Conservation (phyloP, 1,140 invertebrate genomes). For the Psix sp. region DNA sequence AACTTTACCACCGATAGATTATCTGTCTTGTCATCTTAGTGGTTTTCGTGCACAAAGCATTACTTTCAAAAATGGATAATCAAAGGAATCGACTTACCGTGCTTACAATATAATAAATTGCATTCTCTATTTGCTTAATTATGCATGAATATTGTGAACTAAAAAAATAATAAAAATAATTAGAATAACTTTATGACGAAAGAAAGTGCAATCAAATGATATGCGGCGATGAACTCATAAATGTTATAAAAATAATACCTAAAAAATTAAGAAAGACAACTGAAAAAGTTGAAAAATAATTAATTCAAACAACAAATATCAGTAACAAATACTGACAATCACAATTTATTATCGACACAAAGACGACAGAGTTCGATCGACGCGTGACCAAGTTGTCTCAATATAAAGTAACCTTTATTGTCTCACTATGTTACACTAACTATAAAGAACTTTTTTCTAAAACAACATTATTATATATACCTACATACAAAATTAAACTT, state of each 20-base stretch:
- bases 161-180: too few species aligned
- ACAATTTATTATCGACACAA: slow-evolving; percentile 31
- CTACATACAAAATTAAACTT: slow-evolving; percentile 57
- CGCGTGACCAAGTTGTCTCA: slow-evolving; percentile 35
- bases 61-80: too few species aligned
- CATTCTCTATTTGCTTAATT: too few species aligned
- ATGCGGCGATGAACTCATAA: too few species aligned
- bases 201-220: too few species aligned
- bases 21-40: slow-evolving; percentile 15
- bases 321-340: slow-evolving; percentile 15
- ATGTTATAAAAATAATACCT: not conserved
- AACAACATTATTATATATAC: slow-evolving; percentile 55
- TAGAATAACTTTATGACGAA: too few species aligned
- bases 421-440: slow-evolving; percentile 53
- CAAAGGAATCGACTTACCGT: too few species aligned
- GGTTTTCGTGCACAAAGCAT: not conserved
- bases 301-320: not conserved
- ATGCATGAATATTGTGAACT: too few species aligned
- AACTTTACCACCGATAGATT: slow-evolving; percentile 23
- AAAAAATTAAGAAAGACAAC: not conserved
- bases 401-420: slow-evolving; percentile 55
- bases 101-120: too few species aligned
- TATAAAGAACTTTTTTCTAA: slow-evolving; percentile 50
- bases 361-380: slow-evolving; percentile 30
- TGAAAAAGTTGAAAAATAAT: not conserved